These are phyloP conservation scores for Grus americana DNA, from an alignment of 2,113 vertebrate genomes.

Conservation along the genomic window DNA sequence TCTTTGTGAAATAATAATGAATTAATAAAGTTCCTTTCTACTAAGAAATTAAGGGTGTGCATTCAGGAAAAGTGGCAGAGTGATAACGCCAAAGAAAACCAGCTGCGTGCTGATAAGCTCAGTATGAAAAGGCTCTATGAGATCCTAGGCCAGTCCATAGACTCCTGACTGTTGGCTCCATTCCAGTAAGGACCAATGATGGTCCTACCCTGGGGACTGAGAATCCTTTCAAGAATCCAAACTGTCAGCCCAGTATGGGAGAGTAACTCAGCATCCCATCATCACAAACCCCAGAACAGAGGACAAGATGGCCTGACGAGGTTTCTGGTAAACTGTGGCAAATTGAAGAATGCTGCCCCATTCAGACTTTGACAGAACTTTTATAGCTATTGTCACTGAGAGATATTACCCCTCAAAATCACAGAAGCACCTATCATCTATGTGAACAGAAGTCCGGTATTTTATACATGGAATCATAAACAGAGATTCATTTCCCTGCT, in stretches of 20 bases:
- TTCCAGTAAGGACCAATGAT: not conserved
- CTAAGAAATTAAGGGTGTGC: conserved; percentile 56
- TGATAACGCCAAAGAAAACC: conserved; percentile 30
- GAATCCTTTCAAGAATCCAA: not conserved
- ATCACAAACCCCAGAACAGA: not conserved
- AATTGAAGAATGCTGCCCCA: not conserved
- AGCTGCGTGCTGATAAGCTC: conserved; percentile 46
- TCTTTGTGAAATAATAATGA: conserved; percentile 61
- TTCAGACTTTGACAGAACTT: not conserved
- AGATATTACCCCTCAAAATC: not conserved
- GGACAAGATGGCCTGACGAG: not conserved
- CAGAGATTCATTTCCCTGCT: not conserved
- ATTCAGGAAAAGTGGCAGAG: conserved; percentile 46
- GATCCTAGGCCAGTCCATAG: not conserved
- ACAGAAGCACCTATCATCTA: not conserved
- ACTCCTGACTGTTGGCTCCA: not conserved
- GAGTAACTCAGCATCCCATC: not conserved
- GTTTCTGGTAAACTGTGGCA: not conserved
- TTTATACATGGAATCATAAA: not conserved
- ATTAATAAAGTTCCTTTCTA: conserved; percentile 59
- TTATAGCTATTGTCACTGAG: not conserved
- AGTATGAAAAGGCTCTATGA: not conserved
- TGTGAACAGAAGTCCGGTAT: not conserved
- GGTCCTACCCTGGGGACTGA: not conserved
- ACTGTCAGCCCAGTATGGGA: not conserved